Base-by-base conservation (phyloP, 2,113 vertebrate genomes). In the Struthidea cinerea region DNA sequence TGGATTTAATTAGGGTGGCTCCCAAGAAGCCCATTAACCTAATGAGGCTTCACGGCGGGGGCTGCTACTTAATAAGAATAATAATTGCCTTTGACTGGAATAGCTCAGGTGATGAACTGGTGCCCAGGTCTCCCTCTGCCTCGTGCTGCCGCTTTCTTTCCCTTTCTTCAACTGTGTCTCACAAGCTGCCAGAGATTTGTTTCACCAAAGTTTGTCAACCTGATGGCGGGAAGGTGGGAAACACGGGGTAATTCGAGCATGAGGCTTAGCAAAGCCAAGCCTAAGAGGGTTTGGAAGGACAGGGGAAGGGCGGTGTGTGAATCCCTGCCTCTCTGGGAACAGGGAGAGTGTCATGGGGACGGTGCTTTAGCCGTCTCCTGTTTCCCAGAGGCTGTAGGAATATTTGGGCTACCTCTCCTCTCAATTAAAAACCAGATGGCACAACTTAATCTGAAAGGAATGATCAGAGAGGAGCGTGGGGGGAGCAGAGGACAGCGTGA, bases 1-100 rank as follows among this genome's bases (percentile, higher is more conserved):
- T 92, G 87, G 69, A 70, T 94, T 97, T 97, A 96, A 97, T 96
- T 98, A 97, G 92, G 81, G 85, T 90, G 90, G 96, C 96, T 98
- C 98, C 96, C 98, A 97, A 97, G 97, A 89, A 98, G 95, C 96
- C 96, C 94, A 96, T 98, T 98, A 97, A 92, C 79, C 93, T 98
- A 98, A 98, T 98, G 96, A 98, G 80, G 87, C 96, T 96, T 96
- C 97, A 87, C 59, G 3, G 95, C 41, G 24, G 95, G 89, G 94
- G 77, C 92, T 97, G 89, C 96, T 97, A 64, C 96, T 98, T 98
- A 97, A 97, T 95, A 96, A 91, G 94, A 96, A 97, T 86, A 93
- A 94, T 95, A 97, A 97, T 97, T 97, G 93, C 96, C 76, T 96
- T 96, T 97, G 97, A 97, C 89, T 96, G 97, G 93, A 97, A 71